phyloP scores from a whole-genome alignment of 2,113 vertebrate genomes.

The Toxotes jaculatrix region DNA sequence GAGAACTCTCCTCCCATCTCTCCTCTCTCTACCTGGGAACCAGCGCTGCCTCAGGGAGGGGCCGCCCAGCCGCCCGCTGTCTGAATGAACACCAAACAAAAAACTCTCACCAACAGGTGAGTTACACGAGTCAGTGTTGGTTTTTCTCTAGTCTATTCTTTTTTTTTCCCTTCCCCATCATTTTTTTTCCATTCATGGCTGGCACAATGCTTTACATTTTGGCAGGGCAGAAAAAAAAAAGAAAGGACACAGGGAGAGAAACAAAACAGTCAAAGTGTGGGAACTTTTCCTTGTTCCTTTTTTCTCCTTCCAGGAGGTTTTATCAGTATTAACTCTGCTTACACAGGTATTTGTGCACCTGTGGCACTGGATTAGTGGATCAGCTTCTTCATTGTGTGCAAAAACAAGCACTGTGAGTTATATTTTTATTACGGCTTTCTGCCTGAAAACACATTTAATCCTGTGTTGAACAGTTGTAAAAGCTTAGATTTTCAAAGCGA shows the following conservation, averaged over 20 bases:
- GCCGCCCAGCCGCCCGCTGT: constrained; percentile 66
- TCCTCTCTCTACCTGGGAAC: constrained; percentile 83
- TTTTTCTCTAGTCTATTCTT: constrained; percentile 66
- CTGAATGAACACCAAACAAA: constrained; percentile 84
- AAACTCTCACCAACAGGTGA: constrained; percentile 84
- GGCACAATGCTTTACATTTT: constrained; percentile 80
- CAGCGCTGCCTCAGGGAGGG: constrained; percentile 81
- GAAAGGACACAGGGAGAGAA: constrained; percentile 74
- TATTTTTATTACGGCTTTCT: constrained; percentile 62
- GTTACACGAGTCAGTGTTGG: constrained; percentile 84
- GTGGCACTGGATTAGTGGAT: constrained; percentile 77
- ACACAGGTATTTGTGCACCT: constrained; percentile 84
- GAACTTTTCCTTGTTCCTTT: constrained; percentile 81
- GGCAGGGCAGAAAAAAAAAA: constrained; percentile 71
- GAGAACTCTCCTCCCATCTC: constrained; percentile 90
- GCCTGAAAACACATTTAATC: constrained; percentile 65
- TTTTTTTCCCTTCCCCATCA: constrained; percentile 51
- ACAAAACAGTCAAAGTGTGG: constrained; percentile 84
- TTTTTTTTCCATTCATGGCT: constrained; percentile 75
- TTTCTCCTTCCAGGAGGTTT: constrained; percentile 79
- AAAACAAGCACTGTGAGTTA: constrained; percentile 60
- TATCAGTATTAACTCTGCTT: constrained; percentile 82
- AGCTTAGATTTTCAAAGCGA: constrained; percentile 35
- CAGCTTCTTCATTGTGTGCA: constrained; percentile 63
- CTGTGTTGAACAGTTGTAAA: constrained; percentile 50